Conservation (phyloP, 2,888 invertebrate species). For the Caenorhabditis uteleia region DNA sequence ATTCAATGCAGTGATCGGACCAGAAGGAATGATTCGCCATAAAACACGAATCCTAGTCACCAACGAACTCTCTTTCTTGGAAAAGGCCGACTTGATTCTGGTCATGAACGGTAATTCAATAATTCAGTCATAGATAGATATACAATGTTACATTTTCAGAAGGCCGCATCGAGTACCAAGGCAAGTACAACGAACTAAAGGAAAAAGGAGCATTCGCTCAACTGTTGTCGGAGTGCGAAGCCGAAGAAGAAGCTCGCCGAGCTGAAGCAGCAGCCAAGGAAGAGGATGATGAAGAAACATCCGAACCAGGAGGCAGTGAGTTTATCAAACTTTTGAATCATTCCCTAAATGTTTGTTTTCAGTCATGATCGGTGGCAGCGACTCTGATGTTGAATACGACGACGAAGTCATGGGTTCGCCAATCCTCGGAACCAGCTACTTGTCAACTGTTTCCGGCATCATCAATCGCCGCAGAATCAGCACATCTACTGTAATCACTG, state of each 20-base stretch:
- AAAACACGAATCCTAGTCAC: conserved; percentile 90
- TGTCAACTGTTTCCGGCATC: conserved; percentile 68
- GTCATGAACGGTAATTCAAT: no score
- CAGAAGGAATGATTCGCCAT: conserved; percentile 67
- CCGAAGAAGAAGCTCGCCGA: conserved; percentile 44
- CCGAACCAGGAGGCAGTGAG: conserved; percentile 46
- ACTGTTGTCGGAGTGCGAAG: conserved; percentile 62
- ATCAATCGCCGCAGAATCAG: conserved; percentile 43
- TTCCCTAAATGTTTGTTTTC: neutral
- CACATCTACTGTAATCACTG: conserved; percentile 33
- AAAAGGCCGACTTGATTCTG: conserved; percentile 87
- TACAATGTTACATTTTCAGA: no score
- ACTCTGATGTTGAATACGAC: conserved; percentile 59
- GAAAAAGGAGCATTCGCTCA: conserved; percentile 61
- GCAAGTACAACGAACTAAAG: conserved; percentile 63
- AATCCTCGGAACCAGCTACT: conserved; percentile 60
- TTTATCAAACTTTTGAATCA: neutral
- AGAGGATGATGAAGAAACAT: conserved; percentile 41
- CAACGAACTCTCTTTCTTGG: conserved; percentile 90
- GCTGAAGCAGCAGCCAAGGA: conserved; percentile 36
- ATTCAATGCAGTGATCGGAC: conserved; percentile 65
- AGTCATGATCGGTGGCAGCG: conserved; percentile 27
- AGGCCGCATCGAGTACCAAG: conserved; percentile 60
- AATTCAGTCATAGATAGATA: no score
- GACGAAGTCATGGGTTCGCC: conserved; percentile 49